Base-by-base conservation (phyloP, 1,140 invertebrate species). In the Asobara japonica region DNA sequence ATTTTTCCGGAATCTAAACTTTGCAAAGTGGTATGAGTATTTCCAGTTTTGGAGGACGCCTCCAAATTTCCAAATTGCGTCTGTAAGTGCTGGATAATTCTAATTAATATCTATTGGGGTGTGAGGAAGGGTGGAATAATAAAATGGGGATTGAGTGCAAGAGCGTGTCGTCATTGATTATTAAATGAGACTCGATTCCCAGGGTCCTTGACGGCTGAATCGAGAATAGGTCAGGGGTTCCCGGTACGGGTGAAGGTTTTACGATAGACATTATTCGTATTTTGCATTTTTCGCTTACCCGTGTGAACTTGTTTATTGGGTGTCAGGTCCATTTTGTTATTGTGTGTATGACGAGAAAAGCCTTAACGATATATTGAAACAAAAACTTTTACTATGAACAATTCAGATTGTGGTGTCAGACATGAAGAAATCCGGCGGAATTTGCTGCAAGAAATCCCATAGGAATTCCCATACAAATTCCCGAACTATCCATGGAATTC, bases 121-220 rank as follows among this genome's bases (percentile, higher is more conserved):
- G 61, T 30, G 61, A 31, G 30, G 27, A 65, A 13, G 22, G 27
- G 62, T 36, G 62, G 31, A 25, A 3, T 6, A 2, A 31, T 10
- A 3, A 62, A 20, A 20, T 61, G 56, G 22, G 13, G 22, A 10
- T 33, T 25, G 6, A 38, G 20, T 65, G 20, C 1, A 20, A 27
- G 27, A 67, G 30, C 41, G 7, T 51, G 38, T 67, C 16, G 31
- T 67, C 41, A 51, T 67, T 30, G 65, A 45, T 66, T 66, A 41
- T 66, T 66, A 61, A 51, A 16, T 65, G 30, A 30, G 27, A 51
- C 45, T 51, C 45, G 36, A 45, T 22, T 66, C 8, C 13, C 11
- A 61, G 1, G 60, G 0, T 45, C 38, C 18, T 66, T 45, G 36
- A 22, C 16, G 33, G 33, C 18, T 66, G 18, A 33, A 36, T 29